Evolutionary conservation across 2,888 invertebrate species (phyloP).

Genomic region (Drosophila atripex): DNA sequence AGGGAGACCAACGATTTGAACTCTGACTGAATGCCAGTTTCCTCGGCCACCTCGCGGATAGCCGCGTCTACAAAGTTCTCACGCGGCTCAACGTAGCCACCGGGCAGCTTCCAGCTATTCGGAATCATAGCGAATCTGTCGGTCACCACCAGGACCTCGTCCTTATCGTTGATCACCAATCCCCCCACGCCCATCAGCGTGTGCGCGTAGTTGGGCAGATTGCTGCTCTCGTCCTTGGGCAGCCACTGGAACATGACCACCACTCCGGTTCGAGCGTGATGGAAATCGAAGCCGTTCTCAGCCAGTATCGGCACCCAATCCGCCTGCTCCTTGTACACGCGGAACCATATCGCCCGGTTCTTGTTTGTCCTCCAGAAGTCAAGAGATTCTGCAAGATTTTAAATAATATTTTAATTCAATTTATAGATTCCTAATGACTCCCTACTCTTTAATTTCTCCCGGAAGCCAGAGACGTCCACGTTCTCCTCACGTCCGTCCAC

Average conservation of each 20-base stretch:
- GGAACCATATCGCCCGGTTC: slow-evolving; percentile 92
- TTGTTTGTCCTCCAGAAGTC: slow-evolving; percentile 87
- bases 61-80: slow-evolving; percentile 93
- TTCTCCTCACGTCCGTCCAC: slow-evolving; percentile 84
- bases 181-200: slow-evolving; percentile 94
- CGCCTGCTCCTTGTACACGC: slow-evolving; percentile 88
- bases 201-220: slow-evolving; percentile 90
- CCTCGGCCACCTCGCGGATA: slow-evolving; percentile 94
- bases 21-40: slow-evolving; percentile 91
- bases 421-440: background rate
- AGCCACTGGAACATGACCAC: slow-evolving; percentile 94
- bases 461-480: slow-evolving; percentile 81
- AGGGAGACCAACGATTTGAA: slow-evolving; percentile 91
- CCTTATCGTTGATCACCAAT: slow-evolving; percentile 89
- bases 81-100: slow-evolving; percentile 94
- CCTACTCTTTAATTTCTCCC: slow-evolving; percentile 25
- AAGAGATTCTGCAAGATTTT: slow-evolving; percentile 86
- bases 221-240: slow-evolving; percentile 86
- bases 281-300: slow-evolving; percentile 92
- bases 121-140: slow-evolving; percentile 86
- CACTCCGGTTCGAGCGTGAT: slow-evolving; percentile 91
- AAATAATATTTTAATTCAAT: background rate
- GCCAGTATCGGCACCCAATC: slow-evolving; percentile 91
- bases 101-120: slow-evolving; percentile 94
- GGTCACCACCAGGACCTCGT: slow-evolving; percentile 91